Percentiles rank a stretch among this genome's conserved stretches.
These are phyloP conservation scores for Sebastes schlegelii DNA, from an alignment of 2,113 vertebrate species.

Conservation along the genomic window DNA sequence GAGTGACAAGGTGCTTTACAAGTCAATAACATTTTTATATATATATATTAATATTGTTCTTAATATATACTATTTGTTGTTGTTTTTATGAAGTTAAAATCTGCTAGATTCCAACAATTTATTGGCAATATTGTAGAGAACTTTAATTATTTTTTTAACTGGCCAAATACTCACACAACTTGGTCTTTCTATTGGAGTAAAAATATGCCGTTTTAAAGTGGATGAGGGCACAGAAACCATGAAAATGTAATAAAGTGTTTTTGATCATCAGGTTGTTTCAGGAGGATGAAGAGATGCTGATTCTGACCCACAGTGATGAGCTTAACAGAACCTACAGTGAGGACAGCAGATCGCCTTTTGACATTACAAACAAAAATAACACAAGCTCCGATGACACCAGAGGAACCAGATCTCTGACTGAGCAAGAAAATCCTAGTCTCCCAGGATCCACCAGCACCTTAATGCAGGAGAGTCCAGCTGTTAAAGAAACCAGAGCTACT, in stretches of 20 bases:
- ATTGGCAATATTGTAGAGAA: no score
- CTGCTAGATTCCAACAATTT: no score
- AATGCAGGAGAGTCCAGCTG: background rate
- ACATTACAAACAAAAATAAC: conserved; percentile 5
- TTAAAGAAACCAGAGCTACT: conserved; percentile 59
- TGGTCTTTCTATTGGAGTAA: background rate
- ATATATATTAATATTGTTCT: background rate
- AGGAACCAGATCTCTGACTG: conserved; percentile 58
- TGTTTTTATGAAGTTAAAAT: no score
- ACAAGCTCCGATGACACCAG: background rate
- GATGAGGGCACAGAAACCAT: background rate
- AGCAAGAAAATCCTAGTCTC: conserved; percentile 70
- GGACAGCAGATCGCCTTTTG: conserved; percentile 33
- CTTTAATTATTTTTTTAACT: background rate
- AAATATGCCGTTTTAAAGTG: background rate
- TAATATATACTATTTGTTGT: background rate
- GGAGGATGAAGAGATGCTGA: conserved; percentile 81
- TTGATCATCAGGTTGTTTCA: conserved; percentile 55
- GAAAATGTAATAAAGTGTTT: background rate
- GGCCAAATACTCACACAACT: background rate
- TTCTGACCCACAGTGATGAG: conserved; percentile 84
- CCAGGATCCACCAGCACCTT: conserved; percentile 10
- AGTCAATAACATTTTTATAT: background rate
- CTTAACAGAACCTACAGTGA: conserved; percentile 74
- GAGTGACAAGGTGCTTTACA: background rate